Base-by-base conservation (phyloP, 2,888 invertebrate species). In the Drosophila barbarae region DNA sequence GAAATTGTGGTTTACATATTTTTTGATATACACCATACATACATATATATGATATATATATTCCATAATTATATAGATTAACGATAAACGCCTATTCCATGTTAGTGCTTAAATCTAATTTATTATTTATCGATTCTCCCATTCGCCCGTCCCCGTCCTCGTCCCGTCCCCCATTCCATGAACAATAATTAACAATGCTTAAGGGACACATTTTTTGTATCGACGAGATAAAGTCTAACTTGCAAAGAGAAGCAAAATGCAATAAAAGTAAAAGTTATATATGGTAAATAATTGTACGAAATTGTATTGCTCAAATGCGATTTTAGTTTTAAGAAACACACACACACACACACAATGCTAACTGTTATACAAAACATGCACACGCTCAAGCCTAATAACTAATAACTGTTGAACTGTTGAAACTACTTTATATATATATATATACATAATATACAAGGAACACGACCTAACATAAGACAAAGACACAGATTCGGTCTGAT, bases 81-180 rank as follows among this genome's bases (percentile, higher is more conserved):
- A 49, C 38, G 26, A 67, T 66, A 64, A 38, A 38, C 34, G 39
- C 34, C 35, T 61, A 81, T 78, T 78, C 76, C 84, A 82, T 76
- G 82, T 78, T 78, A 78, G 77, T 79, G 82, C 82, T 78, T 84
- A 84, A 82, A 78, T 71, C 74, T 78, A 78, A 78, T 84, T 84
- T 78, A 78, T 81, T 78, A 76, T 63, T 55, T 51, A 59, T 54
- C 49, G 21, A 50, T 36, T 28, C 21, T 38, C 61, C 35, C 15
- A 36, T 15, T 36, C 8, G 15, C 35, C 35, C 35, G 35, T 35
- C 34, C 42, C 47, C 39, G 10, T n/a, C 26, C 49, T 34, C 52
- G n/a, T 34, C 10, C 51, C 52, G n/a, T 34, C 10, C 36, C 55
- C 55, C 30, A 56, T 55, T 55, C 41, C 57, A 52, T 57, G 59